Base-by-base conservation (phyloP, 2,888 invertebrate species). In the Drosophila acutilabella region DNA sequence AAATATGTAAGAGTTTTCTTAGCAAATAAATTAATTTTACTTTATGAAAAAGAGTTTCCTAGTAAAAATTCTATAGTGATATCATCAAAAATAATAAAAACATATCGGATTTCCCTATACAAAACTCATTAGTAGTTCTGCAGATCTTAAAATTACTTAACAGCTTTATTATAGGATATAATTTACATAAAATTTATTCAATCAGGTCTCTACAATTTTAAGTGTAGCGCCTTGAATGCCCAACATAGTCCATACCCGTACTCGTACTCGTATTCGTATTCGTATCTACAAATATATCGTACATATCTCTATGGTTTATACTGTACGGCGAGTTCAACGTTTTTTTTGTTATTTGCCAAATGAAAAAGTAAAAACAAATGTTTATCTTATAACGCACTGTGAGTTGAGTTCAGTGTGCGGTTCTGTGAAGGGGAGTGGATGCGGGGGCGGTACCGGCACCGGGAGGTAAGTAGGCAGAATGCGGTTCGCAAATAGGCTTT, bases 281-380 rank as follows among this genome's bases (percentile, higher is more conserved):
- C 42, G 50, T 62, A 59, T 44, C 18, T 36, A 23, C 36, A 52
- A 13, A 13, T 36, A 36, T 36, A 36, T 36, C 36, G 13, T 36
- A 41, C 48, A 54, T 68, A 62, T 57, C 48, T 48, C n/a, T 45
- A 11, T 54, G 38, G 23, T 40, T 13, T 13, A 36, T 13, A 36
- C 45, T 23, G 36, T 14, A 36, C 56, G 36, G 42, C 52, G 86
- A 74, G 83, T 87, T 85, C 89, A 88, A 88, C 89, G 84, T 68
- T 80, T 84, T 86, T 86, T 69, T 68, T 80, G 80, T 65, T 86
- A 87, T 86, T 86, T 86, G 80, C 81, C 78, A 84, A 86, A 89
- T 89, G 85, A 69, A 87, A 88, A 89, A 84, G 85, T 87, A 78
- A 84, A 89, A 85, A 80, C 71, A 87, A 89, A 87, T 87, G 80